These are phyloP conservation scores for Cerastis rubricosa DNA, from an alignment of 2,888 invertebrate genomes.

Conservation along the genomic window DNA sequence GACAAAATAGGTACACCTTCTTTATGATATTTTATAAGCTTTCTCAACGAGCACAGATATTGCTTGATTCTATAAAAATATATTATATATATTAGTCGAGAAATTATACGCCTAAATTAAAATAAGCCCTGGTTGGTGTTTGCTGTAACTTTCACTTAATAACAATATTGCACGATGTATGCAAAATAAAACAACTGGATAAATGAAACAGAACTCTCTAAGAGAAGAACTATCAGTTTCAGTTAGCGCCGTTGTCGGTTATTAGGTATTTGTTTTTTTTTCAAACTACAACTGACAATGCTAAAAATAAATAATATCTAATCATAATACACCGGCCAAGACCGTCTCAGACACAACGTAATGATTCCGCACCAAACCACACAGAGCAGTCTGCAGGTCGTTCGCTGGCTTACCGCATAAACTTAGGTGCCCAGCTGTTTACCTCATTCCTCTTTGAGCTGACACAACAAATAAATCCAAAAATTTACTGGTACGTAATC, in stretches of 20 bases:
- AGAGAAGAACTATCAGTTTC: neutral
- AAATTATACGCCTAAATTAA: neutral
- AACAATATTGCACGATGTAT: neutral
- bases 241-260: neutral
- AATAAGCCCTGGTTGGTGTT: neutral
- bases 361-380: neutral
- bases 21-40: neutral
- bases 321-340: neutral
- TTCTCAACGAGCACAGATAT: neutral
- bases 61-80: neutral
- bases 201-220: neutral
- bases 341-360: neutral
- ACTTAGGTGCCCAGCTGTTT: neutral
- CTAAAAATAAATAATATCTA: neutral
- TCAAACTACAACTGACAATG: neutral
- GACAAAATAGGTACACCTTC: neutral
- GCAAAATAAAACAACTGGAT: neutral
- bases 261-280: neutral
- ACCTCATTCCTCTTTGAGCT: neutral
- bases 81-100: neutral
- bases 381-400: neutral
- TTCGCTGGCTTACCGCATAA: neutral
- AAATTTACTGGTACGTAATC: neutral
- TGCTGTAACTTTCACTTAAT: neutral
- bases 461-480: neutral